Base-by-base conservation (phyloP, 2,797 vertebrate species). In the Myiotriccus ornatus region DNA sequence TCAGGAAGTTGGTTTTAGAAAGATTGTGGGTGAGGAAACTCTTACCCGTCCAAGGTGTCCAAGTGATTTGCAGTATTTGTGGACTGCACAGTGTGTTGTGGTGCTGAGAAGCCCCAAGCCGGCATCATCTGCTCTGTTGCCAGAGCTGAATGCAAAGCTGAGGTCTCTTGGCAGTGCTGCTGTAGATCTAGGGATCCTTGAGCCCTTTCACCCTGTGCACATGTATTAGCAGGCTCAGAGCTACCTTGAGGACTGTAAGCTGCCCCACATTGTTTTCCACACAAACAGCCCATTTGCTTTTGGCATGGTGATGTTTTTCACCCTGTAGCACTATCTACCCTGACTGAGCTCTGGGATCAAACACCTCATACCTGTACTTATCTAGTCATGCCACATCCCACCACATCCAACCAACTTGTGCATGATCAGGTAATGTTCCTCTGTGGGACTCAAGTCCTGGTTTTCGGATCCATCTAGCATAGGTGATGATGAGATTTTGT, bases 1-100 rank as follows among this genome's bases (percentile, higher is more conserved):
- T 87, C 76, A 91, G 93, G 78, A 93, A 85, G 63, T n/a, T 91
- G 35, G 24, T 74, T 92, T 94, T 92, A 89, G 64, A 59, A 87
- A 67, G 71, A 87, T 22, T 21, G 16, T 9, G 4, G 43, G 60
- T 75, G 81, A 86, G 41, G 57, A 23, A 78, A 43, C 15, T 74
- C 80, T 71, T 83, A 87, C 39, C 46, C 60, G 55, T 78, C 53
- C 32, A 39, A 60, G 56, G 9, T 49, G 57, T 39, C 68, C 8
- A 17, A 47, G 56, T 80, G 78, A 91, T 77, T 80, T 89, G 80
- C n/a, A 43, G 9, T 49, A 14, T 64, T 67, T 53, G 25, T 37
- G 35, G 56, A n/a, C 25, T 64, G 28, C 39, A 56, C n/a, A 30
- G 39, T 15, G 60, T 5, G 1, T 12, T 47, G 35, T 11, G 64